These are phyloP conservation scores for Nasonia longicornis DNA, from an alignment of 1,140 invertebrate species.

Conservation along the genomic window DNA sequence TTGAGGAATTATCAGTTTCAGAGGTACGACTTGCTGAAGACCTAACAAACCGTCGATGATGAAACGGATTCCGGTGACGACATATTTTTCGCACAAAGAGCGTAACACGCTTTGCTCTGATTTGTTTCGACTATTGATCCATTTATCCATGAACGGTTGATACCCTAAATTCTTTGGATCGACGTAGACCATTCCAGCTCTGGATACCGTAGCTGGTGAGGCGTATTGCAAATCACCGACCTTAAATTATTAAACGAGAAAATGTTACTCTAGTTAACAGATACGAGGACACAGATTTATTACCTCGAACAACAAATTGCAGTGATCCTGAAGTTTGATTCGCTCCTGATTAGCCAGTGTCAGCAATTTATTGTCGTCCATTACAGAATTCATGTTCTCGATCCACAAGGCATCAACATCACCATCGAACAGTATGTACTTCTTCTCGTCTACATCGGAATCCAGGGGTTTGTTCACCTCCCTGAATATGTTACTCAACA, in stretches of 20 bases:
- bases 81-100: conserved; percentile 80
- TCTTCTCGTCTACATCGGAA: conserved; percentile 73
- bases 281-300: background rate
- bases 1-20: conserved; percentile 85
- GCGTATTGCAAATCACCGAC: conserved; percentile 90
- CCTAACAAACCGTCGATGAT: conserved; percentile 84
- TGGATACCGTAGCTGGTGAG: conserved; percentile 90
- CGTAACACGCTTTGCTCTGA: conserved; percentile 72
- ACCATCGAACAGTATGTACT: conserved; percentile 91
- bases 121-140: conserved; percentile 69
- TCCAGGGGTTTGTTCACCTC: conserved; percentile 86
- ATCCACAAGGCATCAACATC: conserved; percentile 95
- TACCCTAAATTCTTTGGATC: conserved; percentile 91
- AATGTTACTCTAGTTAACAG: background rate
- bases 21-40: conserved; percentile 77
- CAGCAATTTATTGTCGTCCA: conserved; percentile 93
- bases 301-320: conserved; percentile 89
- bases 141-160: conserved; percentile 86
- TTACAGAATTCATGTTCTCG: conserved; percentile 96
- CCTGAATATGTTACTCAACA: conserved; percentile 90
- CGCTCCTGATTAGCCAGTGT: conserved; percentile 92
- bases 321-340: conserved; percentile 84
- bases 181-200: conserved; percentile 94
- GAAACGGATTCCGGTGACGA: conserved; percentile 77
- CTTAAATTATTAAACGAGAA: conserved; percentile 56